A percentile compares a stretch with the other conserved stretches of the same genome.
These are phyloP conservation scores for Pseudochromis fuscus DNA, from an alignment of 2,797 vertebrate species.

Conservation along the genomic window DNA sequence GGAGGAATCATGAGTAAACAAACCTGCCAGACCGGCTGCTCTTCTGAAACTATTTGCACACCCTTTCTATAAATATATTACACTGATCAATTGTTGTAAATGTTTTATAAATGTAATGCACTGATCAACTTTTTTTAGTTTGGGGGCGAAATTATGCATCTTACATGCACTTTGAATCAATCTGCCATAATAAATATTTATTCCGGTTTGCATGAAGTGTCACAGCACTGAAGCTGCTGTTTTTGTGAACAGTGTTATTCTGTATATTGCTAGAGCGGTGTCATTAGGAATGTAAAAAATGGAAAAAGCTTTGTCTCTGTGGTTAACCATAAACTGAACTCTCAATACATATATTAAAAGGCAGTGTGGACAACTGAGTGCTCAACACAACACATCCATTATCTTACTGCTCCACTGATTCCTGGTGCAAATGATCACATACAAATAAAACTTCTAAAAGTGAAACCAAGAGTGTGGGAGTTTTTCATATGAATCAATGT, in stretches of 20 bases:
- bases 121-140: conserved; percentile 20
- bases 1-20: conserved; percentile 67
- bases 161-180: neutral
- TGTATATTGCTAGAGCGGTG: neutral
- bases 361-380: conserved; percentile 9
- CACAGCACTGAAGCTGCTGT: conserved; percentile 28
- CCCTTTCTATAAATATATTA: conserved; percentile 10
- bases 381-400: neutral
- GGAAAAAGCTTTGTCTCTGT: neutral
- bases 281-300: conserved; percentile 28
- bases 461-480: neutral
- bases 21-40: conserved; percentile 5
- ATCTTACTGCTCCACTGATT: conserved; percentile 6
- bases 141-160: neutral
- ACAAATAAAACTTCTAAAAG: neutral
- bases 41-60: conserved; percentile 5
- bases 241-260: conserved; percentile 31
- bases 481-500: too few species aligned
- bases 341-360: conserved; percentile 24
- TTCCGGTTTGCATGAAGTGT: conserved; percentile 32
- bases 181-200: neutral
- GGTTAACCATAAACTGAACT: neutral
- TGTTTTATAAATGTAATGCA: conserved; percentile 47
- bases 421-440: neutral
- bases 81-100: conserved; percentile 21